Conservation (phyloP, 2,888 invertebrate genomes). For the Odontomyia ornata region DNA sequence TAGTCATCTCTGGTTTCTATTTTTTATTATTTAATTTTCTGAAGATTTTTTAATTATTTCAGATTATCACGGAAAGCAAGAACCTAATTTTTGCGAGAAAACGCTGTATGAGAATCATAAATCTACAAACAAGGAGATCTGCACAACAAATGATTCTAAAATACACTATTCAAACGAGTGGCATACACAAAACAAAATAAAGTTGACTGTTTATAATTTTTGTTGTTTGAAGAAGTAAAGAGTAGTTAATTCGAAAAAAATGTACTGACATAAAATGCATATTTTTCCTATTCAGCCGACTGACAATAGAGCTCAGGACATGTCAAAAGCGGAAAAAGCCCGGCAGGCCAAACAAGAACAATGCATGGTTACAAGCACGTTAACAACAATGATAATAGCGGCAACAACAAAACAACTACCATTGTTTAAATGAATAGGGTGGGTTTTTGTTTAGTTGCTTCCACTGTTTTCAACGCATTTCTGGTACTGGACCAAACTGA, state of each 20-base stretch:
- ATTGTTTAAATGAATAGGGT: constrained; percentile 28
- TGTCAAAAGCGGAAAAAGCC: constrained; percentile 21
- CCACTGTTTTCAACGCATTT: constrained; percentile 8
- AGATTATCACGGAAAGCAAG: too few relatives aligned
- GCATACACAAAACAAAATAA: background rate
- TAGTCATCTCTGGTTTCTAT: too few relatives aligned
- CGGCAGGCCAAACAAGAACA: constrained; percentile 39
- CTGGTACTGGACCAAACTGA: constrained; percentile 27
- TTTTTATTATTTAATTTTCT: too few relatives aligned
- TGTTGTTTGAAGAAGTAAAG: background rate
- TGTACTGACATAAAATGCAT: background rate
- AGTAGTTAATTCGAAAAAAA: background rate
- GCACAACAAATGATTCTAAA: background rate
- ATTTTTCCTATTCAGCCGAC: constrained; percentile 3
- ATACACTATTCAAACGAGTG: background rate
- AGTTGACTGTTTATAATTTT: background rate
- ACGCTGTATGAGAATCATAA: too few relatives aligned
- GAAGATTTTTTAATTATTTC: too few relatives aligned
- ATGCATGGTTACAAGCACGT: constrained; percentile 25
- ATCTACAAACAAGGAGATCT: too few relatives aligned
- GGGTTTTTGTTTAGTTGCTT: background rate
- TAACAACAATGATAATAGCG: constrained; percentile 29
- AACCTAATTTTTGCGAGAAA: too few relatives aligned
- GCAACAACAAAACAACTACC: constrained; percentile 18
- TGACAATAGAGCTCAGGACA: constrained; percentile 32